Evolutionary conservation across 2,797 vertebrate genomes (phyloP).

Genomic region (Valencia hispanica): DNA sequence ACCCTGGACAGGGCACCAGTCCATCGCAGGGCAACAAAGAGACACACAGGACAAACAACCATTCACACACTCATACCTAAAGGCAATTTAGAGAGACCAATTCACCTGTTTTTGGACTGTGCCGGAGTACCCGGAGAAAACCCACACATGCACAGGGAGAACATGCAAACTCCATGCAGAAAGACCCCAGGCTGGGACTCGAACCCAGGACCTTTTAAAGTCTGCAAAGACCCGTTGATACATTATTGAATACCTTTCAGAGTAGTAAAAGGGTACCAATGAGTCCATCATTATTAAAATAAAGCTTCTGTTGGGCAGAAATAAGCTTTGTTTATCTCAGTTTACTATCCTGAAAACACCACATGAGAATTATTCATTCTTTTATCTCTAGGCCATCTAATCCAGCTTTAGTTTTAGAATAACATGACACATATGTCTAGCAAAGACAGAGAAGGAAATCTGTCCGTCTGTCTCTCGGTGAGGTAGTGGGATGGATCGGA

Average conservation of each 20-base stretch:
- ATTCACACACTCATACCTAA: no score
- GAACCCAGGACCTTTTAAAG: not conserved
- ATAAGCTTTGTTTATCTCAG: not conserved
- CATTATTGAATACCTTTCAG: not conserved
- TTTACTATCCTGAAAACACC: not conserved
- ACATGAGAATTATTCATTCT: not conserved
- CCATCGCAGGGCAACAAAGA: no score
- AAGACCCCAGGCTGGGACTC: no score
- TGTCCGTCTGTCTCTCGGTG: not conserved
- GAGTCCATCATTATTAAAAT: not conserved
- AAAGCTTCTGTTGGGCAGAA: not conserved
- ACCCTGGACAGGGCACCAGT: no score
- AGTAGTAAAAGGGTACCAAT: not conserved
- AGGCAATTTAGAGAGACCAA: no score
- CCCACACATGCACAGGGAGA: no score
- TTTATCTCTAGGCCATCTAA: not conserved
- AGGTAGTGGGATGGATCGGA: constrained; percentile 1
- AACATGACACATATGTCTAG: not conserved
- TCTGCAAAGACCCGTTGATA: not conserved
- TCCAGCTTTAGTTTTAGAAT: not conserved
- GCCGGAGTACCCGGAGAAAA: no score
- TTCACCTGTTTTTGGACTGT: no score
- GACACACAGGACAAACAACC: no score
- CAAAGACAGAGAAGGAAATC: constrained; percentile 1
- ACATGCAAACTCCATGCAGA: no score